These are phyloP conservation scores for Sebastes minor DNA, from an alignment of 2,797 vertebrate genomes.

Conservation along the genomic window DNA sequence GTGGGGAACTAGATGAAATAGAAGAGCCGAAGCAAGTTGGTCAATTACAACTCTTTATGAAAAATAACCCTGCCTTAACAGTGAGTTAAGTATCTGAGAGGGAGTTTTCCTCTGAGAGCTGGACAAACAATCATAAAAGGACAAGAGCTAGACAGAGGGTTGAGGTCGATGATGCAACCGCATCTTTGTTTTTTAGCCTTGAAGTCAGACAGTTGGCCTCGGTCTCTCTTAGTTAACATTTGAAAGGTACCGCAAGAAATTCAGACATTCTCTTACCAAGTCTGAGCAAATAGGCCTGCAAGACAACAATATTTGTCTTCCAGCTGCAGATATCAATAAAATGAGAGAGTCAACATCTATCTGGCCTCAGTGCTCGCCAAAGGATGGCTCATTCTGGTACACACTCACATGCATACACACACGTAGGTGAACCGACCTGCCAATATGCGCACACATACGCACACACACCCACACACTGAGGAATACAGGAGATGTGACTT, in stretches of 20 bases:
- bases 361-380: conserved; percentile 9
- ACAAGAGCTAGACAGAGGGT: conserved; percentile 28
- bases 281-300: conserved; percentile 54
- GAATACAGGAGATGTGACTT: conserved; percentile 33
- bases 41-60: conserved; percentile 20
- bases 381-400: conserved; percentile 21
- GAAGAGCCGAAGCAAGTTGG: background rate
- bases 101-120: conserved; percentile 34
- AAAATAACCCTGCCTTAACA: conserved; percentile 19
- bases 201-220: conserved; percentile 52
- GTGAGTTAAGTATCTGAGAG: conserved; percentile 19
- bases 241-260: conserved; percentile 40
- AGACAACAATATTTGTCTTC: conserved; percentile 60
- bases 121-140: conserved; percentile 41
- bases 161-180: conserved; percentile 53
- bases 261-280: conserved; percentile 45
- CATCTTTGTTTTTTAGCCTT: conserved; percentile 48
- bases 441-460: background rate
- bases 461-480: background rate
- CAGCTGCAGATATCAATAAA: conserved; percentile 59
- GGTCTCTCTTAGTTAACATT: conserved; percentile 14
- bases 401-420: background rate
- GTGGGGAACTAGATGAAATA: background rate
- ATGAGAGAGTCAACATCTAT: conserved; percentile 56
- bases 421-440: background rate